phyloP scores from a whole-genome alignment of 2,888 invertebrate species.

The Campoplex capitator region DNA sequence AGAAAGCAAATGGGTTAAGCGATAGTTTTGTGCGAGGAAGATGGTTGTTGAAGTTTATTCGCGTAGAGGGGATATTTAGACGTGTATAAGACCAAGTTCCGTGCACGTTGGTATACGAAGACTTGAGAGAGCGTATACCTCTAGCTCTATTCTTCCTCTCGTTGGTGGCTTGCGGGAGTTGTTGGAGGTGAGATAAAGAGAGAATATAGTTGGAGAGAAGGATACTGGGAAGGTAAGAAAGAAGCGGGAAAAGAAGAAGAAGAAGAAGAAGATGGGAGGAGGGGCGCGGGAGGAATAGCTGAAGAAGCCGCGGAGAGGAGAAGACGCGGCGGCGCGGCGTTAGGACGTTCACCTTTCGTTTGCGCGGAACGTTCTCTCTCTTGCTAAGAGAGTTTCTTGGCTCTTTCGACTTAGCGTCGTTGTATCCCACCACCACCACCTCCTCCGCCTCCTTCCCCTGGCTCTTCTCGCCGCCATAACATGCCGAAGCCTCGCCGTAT shows the following conservation, averaged over 20 bases:
- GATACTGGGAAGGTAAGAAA: conserved; percentile 39
- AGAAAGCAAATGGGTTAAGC: background rate
- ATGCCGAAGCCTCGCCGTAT: conserved; percentile 53
- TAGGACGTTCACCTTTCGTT: conserved; percentile 81
- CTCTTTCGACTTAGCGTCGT: conserved; percentile 48
- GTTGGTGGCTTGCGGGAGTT: conserved; percentile 25
- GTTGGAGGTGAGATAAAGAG: conserved; percentile 54
- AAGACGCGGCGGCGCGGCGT: conserved; percentile 75
- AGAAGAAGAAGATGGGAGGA: conserved; percentile 18
- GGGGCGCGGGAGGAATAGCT: conserved; percentile 60
- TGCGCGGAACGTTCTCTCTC: conserved; percentile 73
- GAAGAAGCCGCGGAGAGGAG: conserved; percentile 71
- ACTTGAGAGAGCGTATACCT: conserved; percentile 42
- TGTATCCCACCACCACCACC: conserved; percentile 4
- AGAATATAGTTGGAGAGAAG: conserved; percentile 27
- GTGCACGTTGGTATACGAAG: conserved; percentile 17
- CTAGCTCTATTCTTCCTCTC: conserved; percentile 60
- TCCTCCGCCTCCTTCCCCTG: no score
- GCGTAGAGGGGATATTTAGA: background rate
- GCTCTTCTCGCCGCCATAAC: conserved; percentile 7
- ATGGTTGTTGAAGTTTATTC: background rate
- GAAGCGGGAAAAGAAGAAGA: conserved; percentile 10
- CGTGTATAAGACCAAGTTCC: background rate
- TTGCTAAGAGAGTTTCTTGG: conserved; percentile 54
- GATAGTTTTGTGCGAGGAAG: background rate